Percentiles rank a stretch among this genome's conserved stretches.
Evolutionary conservation across 2,797 vertebrate genomes (phyloP).

Genomic region (Tachyglossus aculeatus): DNA sequence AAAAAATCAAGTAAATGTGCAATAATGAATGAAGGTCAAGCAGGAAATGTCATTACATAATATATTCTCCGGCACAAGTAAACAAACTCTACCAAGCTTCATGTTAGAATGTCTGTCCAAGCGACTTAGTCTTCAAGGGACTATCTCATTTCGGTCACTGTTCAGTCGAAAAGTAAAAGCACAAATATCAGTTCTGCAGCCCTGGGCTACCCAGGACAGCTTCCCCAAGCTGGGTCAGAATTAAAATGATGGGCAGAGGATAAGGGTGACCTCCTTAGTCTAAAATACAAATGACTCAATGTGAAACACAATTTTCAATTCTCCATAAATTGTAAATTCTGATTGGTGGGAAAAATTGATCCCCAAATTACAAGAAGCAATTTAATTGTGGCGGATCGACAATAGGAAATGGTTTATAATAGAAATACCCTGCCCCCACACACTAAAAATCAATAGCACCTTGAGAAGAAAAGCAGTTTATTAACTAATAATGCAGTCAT

Average conservation of each 20-base stretch:
- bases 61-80: too few species aligned
- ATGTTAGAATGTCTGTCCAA: too few species aligned
- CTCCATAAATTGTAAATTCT: not conserved
- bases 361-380: slow-evolving; percentile 13
- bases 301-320: too few species aligned
- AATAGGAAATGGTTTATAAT: not conserved
- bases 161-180: too few species aligned
- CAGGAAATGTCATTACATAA: too few species aligned
- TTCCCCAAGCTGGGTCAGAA: not conserved
- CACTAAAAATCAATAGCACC: not conserved
- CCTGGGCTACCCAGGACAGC: not conserved
- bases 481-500: not conserved
- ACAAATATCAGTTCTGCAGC: not conserved
- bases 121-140: too few species aligned
- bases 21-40: too few species aligned
- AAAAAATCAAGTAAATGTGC: too few species aligned
- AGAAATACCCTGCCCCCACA: not conserved
- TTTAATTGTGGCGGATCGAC: not conserved
- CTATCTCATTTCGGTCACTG: too few species aligned
- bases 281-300: not conserved
- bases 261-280: too few species aligned
- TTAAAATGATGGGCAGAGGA: too few species aligned
- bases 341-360: not conserved
- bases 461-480: not conserved
- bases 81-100: too few species aligned